A percentile compares a stretch with the other conserved stretches of the same genome.
Conservation (phyloP, 2,797 vertebrate genomes). For the Ctenopoma kingsleyae region DNA sequence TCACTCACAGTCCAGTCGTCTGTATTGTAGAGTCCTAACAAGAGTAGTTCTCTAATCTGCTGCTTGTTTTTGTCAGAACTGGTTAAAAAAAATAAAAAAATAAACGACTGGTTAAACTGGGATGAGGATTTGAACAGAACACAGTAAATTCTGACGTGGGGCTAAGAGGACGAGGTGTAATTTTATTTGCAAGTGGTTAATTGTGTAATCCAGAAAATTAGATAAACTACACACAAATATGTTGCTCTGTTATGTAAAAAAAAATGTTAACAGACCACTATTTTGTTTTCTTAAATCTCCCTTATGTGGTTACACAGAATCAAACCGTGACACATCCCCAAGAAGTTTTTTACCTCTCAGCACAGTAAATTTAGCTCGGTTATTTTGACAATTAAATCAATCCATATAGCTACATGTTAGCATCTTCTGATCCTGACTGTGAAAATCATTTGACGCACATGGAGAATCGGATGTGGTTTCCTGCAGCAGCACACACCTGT, state of each 20-base stretch:
- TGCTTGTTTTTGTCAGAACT: constrained; percentile 54
- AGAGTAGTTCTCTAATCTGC: constrained; percentile 67
- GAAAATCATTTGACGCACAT: not conserved
- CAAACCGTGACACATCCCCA: constrained; percentile 89
- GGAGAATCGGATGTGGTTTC: constrained; percentile 19
- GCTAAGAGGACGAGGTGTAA: not conserved
- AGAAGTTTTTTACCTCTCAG: constrained; percentile 30
- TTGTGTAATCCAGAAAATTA: constrained; percentile 4
- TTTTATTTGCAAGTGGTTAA: not conserved
- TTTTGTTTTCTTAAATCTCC: constrained; percentile 87
- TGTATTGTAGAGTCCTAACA: constrained; percentile 67
- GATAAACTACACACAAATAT: not conserved
- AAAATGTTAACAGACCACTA: not conserved
- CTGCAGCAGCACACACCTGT: constrained; percentile 3
- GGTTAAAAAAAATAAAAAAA: constrained; percentile 26
- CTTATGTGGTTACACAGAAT: constrained; percentile 89
- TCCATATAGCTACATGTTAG: not conserved
- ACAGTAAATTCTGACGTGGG: no score
- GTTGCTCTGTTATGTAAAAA: not conserved
- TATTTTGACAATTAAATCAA: constrained; percentile 32
- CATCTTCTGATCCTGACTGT: not conserved
- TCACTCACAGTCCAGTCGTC: constrained; percentile 57
- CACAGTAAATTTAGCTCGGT: constrained; percentile 24
- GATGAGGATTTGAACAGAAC: no score
- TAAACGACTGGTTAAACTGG: no score